Evolutionary conservation across 2,797 vertebrate genomes (phyloP), one percentile per base, ranked within the genome.

Genomic region (Poeciliopsis presidionis): DNA sequence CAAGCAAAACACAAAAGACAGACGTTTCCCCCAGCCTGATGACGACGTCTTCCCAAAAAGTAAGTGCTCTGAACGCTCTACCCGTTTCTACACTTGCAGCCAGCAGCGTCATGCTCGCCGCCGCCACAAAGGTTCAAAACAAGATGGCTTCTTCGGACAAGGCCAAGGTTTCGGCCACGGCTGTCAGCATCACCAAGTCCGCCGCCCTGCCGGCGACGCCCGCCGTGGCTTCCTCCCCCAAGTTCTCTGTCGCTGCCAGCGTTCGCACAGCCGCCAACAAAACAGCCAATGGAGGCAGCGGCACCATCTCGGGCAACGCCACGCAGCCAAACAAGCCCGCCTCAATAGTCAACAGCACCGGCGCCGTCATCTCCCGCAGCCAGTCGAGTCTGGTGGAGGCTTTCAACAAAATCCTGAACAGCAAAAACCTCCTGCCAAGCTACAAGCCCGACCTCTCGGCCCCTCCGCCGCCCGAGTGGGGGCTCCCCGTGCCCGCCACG

Each of bases 321-420:
- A 88, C 93, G 39, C 96, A 96, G 65, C 91, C 96, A 20, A 96
- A 96, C 41, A 96, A 96, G 73, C 97, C 97, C 0, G 92, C 96
- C 0, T 95, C 96, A 4, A 96, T 97, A 0, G 93, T 97, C 7
- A 89, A 96, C 22, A 95, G 95, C 0, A 94, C 96, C 0, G 97
- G 97, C 7, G 97, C 97, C 0, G 97, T 98, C 84, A 98, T 99
- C 82, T 99, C 98, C 39, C 95, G 98, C 79, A 98, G 96, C 71
- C 98, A 99, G 89, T 98, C 98, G 5, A 98, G 97, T 90, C 91
- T 99, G 69, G 98, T 99, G 87, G 98, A 99, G 80, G 97, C 97
- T 36, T 99, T 99, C 73, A 99, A 99, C 94, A 98, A 97, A 87
- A 98, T 99, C 83, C 96, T 99, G 55, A 99, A 99, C 93, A 97